Evolutionary conservation across 2,113 vertebrate species (phyloP).

Genomic region (Fulmarus glacialis): DNA sequence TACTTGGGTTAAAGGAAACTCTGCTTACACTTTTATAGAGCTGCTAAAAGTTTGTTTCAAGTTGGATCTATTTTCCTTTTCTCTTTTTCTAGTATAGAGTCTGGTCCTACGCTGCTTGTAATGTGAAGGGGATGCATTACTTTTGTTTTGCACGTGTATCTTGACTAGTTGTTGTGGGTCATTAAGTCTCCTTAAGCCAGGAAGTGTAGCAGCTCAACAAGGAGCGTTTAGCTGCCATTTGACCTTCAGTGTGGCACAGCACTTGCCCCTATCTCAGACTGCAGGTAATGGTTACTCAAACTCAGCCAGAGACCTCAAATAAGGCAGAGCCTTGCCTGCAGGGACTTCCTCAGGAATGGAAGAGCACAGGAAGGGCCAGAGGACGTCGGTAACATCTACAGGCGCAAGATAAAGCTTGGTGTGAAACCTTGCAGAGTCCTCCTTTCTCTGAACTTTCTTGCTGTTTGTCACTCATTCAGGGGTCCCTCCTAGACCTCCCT

Average conservation of each 20-base stretch:
- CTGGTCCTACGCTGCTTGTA: background rate
- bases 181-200: background rate
- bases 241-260: background rate
- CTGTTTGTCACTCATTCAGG: background rate
- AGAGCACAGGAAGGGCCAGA: background rate
- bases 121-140: background rate
- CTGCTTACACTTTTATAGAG: background rate
- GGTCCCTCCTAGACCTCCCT: background rate
- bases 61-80: background rate
- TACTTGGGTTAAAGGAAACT: background rate
- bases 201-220: background rate
- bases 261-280: background rate
- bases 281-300: background rate
- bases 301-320: background rate
- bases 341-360: background rate
- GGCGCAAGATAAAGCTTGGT: background rate
- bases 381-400: fast-evolving
- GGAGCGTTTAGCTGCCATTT: background rate
- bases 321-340: background rate
- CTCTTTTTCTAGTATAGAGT: background rate
- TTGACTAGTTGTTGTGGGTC: background rate
- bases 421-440: background rate
- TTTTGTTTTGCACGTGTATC: background rate
- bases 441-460: background rate
- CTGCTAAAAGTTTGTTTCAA: background rate